Percentiles rank a stretch among this genome's conserved stretches.
Conservation (phyloP, 2,888 invertebrate species). For the Chymomyza procnemis region DNA sequence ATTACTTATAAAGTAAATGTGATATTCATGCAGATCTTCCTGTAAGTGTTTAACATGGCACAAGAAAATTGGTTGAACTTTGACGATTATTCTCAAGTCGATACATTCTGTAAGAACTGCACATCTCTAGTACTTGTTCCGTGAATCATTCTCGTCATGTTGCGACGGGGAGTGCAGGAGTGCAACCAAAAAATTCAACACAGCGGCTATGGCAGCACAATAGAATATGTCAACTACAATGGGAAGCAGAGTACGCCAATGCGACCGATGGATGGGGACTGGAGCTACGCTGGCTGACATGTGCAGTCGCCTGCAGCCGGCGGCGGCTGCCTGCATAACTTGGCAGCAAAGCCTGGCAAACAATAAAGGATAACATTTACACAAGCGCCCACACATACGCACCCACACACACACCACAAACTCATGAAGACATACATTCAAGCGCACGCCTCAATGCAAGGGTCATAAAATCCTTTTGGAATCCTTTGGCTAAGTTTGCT, state of each 20-base stretch:
- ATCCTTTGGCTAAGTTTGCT: conserved; percentile 63
- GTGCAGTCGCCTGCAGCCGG: conserved; percentile 25
- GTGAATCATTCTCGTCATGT: conserved; percentile 29
- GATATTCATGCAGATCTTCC: no score
- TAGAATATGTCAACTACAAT: conserved; percentile 63
- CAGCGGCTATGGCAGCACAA: conserved; percentile 48
- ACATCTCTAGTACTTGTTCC: neutral
- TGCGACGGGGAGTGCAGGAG: neutral
- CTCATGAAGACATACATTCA: neutral
- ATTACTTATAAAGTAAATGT: no score
- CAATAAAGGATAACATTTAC: conserved; percentile 68
- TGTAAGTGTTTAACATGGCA: no score
- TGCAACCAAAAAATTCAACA: conserved; percentile 46
- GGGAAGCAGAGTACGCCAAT: conserved; percentile 38
- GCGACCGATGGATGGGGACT: conserved; percentile 5
- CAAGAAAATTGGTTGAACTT: no score
- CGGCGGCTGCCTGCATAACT: conserved; percentile 42
- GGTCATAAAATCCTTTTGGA: conserved; percentile 55
- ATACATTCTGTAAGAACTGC: no score
- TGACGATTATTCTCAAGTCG: no score
- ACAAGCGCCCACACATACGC: conserved; percentile 40
- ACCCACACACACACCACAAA: conserved; percentile 15
- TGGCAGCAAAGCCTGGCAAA: conserved; percentile 47
- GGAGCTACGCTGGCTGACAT: conserved; percentile 8
- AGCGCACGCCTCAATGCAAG: conserved; percentile 39